Percentiles rank a stretch among this genome's conserved stretches.
Conservation (phyloP, 2,888 invertebrate species). For the Apotomis betuletana region DNA sequence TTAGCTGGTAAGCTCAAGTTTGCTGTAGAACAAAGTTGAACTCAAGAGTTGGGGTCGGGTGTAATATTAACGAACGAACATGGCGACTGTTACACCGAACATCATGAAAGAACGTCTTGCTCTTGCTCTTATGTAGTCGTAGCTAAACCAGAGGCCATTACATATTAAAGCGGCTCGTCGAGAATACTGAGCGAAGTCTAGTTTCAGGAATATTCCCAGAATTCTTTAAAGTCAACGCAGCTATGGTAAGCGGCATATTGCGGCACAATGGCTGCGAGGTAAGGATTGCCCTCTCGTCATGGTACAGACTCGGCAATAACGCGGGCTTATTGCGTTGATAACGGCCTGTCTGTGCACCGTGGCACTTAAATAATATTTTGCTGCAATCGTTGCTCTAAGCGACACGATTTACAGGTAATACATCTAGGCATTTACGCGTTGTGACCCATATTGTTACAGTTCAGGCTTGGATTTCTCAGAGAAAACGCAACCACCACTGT, state of each 20-base stretch:
- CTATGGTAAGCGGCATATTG: not conserved
- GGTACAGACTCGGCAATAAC: conserved; percentile 27
- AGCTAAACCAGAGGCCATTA: no score
- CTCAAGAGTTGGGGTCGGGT: conserved; percentile 1
- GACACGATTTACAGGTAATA: no score
- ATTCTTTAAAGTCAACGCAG: not conserved
- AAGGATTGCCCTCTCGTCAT: conserved; percentile 34
- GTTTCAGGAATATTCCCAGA: not conserved
- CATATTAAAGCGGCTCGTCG: no score
- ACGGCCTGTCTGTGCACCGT: conserved; percentile 1
- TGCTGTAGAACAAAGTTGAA: conserved; percentile 13
- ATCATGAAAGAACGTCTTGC: no score
- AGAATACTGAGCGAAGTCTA: no score
- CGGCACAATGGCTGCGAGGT: conserved; percentile 34
- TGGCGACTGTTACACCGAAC: conserved; percentile 15
- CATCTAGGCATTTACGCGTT: no score
- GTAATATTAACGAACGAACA: conserved; percentile 29
- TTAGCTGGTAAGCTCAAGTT: not conserved
- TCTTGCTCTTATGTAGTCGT: no score
- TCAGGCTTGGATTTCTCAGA: no score
- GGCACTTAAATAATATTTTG: conserved; percentile 14
- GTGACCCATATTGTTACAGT: no score
- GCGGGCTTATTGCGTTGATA: conserved; percentile 28
- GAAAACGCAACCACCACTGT: no score
- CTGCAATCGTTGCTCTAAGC: conserved; percentile 2